Evolutionary conservation across 2,888 invertebrate genomes (phyloP).

Genomic region (Cecidostiba fungosa): DNA sequence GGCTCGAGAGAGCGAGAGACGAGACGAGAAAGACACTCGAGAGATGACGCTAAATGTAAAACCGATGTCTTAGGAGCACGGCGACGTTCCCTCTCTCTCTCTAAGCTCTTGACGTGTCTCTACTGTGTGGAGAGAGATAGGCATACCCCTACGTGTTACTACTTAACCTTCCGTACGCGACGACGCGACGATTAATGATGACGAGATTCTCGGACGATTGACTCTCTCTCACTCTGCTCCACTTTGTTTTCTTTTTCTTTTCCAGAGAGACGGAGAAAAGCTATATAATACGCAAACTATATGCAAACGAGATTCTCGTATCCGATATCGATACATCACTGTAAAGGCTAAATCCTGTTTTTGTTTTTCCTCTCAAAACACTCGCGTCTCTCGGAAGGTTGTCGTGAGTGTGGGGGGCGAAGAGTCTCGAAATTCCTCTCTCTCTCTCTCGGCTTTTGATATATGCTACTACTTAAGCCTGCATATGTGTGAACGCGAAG

Average conservation of each 20-base stretch:
- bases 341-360: background rate
- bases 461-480: constrained; percentile 1
- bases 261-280: too few relatives aligned
- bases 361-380: constrained; percentile 6
- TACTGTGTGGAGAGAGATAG: background rate
- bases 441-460: background rate
- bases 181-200: constrained; percentile 54
- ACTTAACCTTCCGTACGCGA: constrained; percentile 33
- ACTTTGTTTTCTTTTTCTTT: background rate
- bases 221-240: constrained; percentile 9
- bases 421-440: constrained; percentile 9
- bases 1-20: constrained; percentile 45
- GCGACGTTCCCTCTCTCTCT: constrained; percentile 16
- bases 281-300: too few relatives aligned
- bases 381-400: background rate
- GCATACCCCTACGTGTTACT: background rate
- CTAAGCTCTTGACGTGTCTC: constrained; percentile 12
- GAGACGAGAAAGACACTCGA: constrained; percentile 54
- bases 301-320: background rate
- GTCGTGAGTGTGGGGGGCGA: background rate
- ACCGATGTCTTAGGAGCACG: constrained; percentile 60
- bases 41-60: constrained; percentile 65
- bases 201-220: constrained; percentile 57
- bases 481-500: constrained; percentile 11
- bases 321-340: background rate